Percentiles rank a stretch among this genome's conserved stretches.
These are phyloP conservation scores for Drosophila saltans DNA, from an alignment of 1,140 invertebrate species.

Conservation along the genomic window DNA sequence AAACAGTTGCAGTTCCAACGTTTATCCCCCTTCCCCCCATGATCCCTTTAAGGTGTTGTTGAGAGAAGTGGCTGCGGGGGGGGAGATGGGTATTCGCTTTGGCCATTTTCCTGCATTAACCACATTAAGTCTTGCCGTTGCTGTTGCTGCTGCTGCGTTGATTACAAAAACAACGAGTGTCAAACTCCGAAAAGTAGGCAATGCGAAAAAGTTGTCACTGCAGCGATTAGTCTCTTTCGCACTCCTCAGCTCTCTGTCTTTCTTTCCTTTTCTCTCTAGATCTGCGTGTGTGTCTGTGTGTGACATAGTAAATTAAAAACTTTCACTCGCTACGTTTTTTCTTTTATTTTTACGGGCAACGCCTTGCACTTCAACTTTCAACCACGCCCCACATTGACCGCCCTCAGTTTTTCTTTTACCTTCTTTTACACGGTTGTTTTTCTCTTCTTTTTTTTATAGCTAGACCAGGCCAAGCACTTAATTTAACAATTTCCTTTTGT, in stretches of 20 bases:
- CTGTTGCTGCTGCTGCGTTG: constrained; percentile 31
- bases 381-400: constrained; percentile 19
- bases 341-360: constrained; percentile 22
- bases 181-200: constrained; percentile 47
- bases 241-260: not conserved
- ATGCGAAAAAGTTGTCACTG: constrained; percentile 50
- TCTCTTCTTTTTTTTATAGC: constrained; percentile 1
- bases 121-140: constrained; percentile 3
- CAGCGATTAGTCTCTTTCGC: constrained; percentile 35
- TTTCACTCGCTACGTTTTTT: constrained; percentile 42
- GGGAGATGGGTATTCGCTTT: not conserved
- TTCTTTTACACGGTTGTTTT: not conserved
- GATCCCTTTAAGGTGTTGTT: not conserved
- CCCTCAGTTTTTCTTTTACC: constrained; percentile 10
- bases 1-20: constrained; percentile 14
- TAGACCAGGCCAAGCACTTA: constrained; percentile 45
- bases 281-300: constrained; percentile 24
- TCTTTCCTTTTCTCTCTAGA: not conserved
- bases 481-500: constrained; percentile 62
- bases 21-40: not conserved
- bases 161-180: constrained; percentile 34
- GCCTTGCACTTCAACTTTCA: constrained; percentile 50
- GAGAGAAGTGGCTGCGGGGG: too few species aligned
- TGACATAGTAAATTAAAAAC: constrained; percentile 54
- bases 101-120: not conserved